Evolutionary conservation across 2,797 vertebrate genomes (phyloP), one percentile per base, ranked within the genome.

Genomic region (Halcyon badia): DNA sequence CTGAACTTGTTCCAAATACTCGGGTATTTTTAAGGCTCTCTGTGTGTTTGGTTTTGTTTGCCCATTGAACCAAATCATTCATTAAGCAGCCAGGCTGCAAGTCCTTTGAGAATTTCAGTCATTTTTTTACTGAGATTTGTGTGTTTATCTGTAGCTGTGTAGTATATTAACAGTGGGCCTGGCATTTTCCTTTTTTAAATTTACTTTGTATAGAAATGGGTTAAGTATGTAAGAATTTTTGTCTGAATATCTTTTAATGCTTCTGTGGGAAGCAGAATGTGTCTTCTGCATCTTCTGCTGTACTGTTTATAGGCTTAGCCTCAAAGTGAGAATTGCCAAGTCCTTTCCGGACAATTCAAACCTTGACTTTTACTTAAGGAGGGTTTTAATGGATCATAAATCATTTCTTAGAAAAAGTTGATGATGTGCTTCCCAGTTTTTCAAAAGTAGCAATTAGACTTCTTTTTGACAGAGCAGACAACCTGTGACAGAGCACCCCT

Each of bases 41-140:
- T 18, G 18, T n/a, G 49, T 60, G 14, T 46, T 94, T 93, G 49
- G 25, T 51, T 90, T 92, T 95, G 31, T 35, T 90, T 94, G 48
- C 19, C 20, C 10, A 17, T 77, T 90, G 85, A 94, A 77, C 30
- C 14, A 84, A 77, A 85, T 80, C 11, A 80, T 82, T 93, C 39
- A 30, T 83, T 83, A 92, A 89, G 70, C 73, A 91, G 30, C 28
- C 31, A 77, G 39, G 39, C 70, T 82, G 46, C 71, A 75, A 95
- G 70, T 88, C 56, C 52, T 91, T 89, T 70, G 73, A 62, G n/a
- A 89, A 89, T 94, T 90, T 79, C 48, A 25, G 20, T 41, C 51
- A 51, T 82, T 82, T 90, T 90, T 85, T 35, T 71, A 30, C 41
- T 31, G 31, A 2, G 0, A 17, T 42, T 72, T 78, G 11, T 84